phyloP scores from a whole-genome alignment of 2,888 invertebrate species.

The Netelia fuscicornis region DNA sequence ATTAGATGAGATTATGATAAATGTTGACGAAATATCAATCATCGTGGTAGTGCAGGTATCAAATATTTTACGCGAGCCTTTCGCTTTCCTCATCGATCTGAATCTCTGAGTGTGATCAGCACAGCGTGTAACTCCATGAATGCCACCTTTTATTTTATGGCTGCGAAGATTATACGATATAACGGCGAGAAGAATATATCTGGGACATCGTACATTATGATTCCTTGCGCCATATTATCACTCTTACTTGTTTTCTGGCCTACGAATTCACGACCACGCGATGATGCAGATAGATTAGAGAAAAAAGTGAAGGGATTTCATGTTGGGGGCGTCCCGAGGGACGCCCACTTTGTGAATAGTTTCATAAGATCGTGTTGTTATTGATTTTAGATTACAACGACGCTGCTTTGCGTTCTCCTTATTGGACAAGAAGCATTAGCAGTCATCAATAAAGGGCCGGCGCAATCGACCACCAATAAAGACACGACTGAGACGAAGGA shows the following conservation, averaged over 20 bases:
- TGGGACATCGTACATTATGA: constrained; percentile 52
- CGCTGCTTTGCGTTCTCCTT: constrained; percentile 77
- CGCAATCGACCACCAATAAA: constrained; percentile 69
- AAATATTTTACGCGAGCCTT: constrained; percentile 43
- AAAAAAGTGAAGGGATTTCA: constrained; percentile 53
- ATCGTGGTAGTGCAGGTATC: not conserved
- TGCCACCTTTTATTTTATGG: constrained; percentile 16
- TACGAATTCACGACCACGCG: constrained; percentile 33
- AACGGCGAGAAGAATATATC: not conserved
- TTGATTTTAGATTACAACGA: constrained; percentile 79
- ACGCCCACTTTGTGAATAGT: constrained; percentile 4
- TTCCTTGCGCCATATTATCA: constrained; percentile 39
- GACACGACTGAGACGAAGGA: constrained; percentile 70
- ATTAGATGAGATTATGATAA: constrained; percentile 28
- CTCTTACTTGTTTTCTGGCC: constrained; percentile 19
- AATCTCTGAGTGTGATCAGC: constrained; percentile 43
- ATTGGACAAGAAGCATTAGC: constrained; percentile 75
- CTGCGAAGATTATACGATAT: constrained; percentile 11
- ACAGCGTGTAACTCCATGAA: constrained; percentile 21
- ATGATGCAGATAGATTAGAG: constrained; percentile 6
- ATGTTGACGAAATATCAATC: constrained; percentile 42
- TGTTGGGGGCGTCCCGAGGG: constrained; percentile 19
- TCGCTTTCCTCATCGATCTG: constrained; percentile 43
- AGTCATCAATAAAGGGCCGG: constrained; percentile 79
- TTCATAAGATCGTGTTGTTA: constrained; percentile 56